Evolutionary conservation across 1,140 invertebrate species (phyloP).

Genomic region (Pinna nobilis): DNA sequence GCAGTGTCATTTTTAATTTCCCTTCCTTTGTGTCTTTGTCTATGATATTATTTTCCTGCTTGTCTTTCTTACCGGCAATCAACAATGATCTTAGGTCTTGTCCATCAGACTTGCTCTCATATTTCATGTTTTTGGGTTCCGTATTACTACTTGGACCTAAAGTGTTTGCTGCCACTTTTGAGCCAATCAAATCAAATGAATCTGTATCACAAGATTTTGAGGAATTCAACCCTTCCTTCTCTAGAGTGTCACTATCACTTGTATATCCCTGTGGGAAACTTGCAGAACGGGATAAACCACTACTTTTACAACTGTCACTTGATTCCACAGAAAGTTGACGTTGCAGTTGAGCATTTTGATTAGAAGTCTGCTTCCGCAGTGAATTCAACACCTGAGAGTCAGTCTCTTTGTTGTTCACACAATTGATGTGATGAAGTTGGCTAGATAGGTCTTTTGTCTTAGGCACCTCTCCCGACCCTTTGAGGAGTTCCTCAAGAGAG

Average conservation of each 20-base stretch:
- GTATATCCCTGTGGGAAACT: constrained; percentile 18
- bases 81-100: constrained; percentile 22
- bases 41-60: constrained; percentile 31
- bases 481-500: constrained; percentile 69
- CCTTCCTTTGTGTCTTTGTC: constrained; percentile 22
- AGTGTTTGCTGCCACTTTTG: too few relatives aligned
- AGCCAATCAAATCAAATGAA: too few relatives aligned
- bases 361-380: not conserved
- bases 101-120: not conserved
- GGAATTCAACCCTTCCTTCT: constrained; percentile 2
- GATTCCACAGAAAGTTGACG: constrained; percentile 12
- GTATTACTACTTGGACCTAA: too few relatives aligned
- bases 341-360: not conserved
- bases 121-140: too few relatives aligned
- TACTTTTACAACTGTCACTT: constrained; percentile 3
- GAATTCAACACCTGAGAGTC: not conserved
- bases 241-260: constrained; percentile 41
- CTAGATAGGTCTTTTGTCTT: constrained; percentile 47
- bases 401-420: constrained; percentile 1
- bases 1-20: constrained; percentile 27
- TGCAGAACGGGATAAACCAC: constrained; percentile 17
- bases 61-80: constrained; percentile 25
- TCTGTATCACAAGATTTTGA: constrained; percentile 29
- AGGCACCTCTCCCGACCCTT: constrained; percentile 65
- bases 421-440: constrained; percentile 10